Base-by-base conservation (phyloP, 1,140 invertebrate genomes). In the Zaprionus vittiger region DNA sequence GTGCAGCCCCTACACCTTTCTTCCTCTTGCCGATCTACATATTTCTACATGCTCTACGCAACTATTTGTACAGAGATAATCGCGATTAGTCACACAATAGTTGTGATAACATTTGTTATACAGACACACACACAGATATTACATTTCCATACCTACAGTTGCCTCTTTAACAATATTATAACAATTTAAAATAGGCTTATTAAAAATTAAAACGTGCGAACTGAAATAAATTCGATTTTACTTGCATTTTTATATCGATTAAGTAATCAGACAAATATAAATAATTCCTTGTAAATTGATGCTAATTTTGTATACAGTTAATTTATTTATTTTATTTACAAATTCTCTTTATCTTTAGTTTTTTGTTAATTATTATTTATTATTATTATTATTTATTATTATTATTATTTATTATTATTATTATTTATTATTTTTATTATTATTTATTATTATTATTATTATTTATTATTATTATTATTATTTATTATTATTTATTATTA, bases 81-180 rank as follows among this genome's bases (percentile, higher is more conserved):
- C 28, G 49, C 62, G 62, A 65, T 52, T 49, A 55, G 37, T 34
- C 62, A 38, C 62, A 54, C 62, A 54, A 65, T 52, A 55, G 20
- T 55, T 55, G 20, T 64, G 31, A 64, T 64, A 52, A 64, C 61
- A 64, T 37, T 52, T 63, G 22, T 26, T 24, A 52, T 0, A 56
- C 54, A 31, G 14, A 56, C 54, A 26, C 22, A 26, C 15, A 31
- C 22, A n/a, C 14, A 17, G 0, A n/a, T 9, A 7, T 31, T 3
- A 28, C 24, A 28, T 34, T 34, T n/a, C 7, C 26, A 28, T 28
- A 49, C 17, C 9, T 22, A 15, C 47, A 22, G 52, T 28, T 6
- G 1, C 1, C 11, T 44, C 17, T 44, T 7, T n/a, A 2, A 44
- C n/a, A 7, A 44, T 6, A 17, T 44, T 44, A 34, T 34, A 34